Base-by-base conservation (phyloP, 2,888 invertebrate genomes). In the Drosophila mettleri region DNA sequence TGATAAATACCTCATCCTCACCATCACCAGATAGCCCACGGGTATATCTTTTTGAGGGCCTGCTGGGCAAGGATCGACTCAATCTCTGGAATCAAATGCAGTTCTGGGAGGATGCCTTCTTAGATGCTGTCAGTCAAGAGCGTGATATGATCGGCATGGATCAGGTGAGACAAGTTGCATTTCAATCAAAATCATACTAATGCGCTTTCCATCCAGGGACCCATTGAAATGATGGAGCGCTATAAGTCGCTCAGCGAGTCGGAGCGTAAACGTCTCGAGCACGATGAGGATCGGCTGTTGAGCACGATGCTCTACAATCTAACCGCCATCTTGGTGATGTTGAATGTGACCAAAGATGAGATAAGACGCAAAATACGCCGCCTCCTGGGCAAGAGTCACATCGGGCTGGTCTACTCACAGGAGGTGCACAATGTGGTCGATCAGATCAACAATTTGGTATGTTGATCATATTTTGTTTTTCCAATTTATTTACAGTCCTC, bases 91-190 rank as follows among this genome's bases (percentile, higher is more conserved):
- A 99, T 92, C 98, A 99, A 93, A 98, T 98, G 97, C 98, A 98
- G 90, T 99, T 99, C 93, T 99, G 99, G 99, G 99, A 99, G 92
- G 99, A 99, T 91, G 97, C 98, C 0, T 99, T 99, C 91, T 93
- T 99, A 60, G 99, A 99, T 93, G 98, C 99, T 0, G 99, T 99
- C 2, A 95, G 95, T 8, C 99, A 99, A 92, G 99, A 99, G 91
- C 94, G 99, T 22, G 99, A 99, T 90, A 98, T 99, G 95, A 97
- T 99, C 80, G 98, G 99, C 58, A 99, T 99, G 99, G 99, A 99
- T 93, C 99, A 99, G 91, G 94, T 93, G 80, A 76, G 81, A 58
- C 1, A 2, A 24, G 22, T 0, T 5, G 0, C 12, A n/a, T 4
- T 22, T 7, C 16, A 10, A 9, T 12, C 1, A 2, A 6, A 46